These are phyloP conservation scores for Seriola rivoliana DNA, from an alignment of 2,113 vertebrate species.

Conservation along the genomic window DNA sequence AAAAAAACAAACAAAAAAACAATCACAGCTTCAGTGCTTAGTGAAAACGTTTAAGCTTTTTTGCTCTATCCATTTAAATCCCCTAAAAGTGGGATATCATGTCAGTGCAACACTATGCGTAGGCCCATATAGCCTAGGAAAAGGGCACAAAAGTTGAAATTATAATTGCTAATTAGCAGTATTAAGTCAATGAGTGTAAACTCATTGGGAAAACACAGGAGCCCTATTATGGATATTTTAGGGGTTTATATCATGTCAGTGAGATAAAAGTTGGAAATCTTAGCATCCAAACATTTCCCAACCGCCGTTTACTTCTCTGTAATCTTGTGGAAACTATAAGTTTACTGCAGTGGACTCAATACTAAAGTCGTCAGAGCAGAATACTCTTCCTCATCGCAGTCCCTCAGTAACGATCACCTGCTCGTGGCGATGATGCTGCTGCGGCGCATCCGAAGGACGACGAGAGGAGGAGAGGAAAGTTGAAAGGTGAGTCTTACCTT, in stretches of 20 bases:
- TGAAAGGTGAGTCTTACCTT: slow-evolving; percentile 87
- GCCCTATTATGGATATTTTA: too few species aligned
- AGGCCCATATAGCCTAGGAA: not conserved
- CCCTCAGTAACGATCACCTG: not conserved
- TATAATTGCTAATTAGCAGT: not conserved
- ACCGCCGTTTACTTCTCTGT: not conserved
- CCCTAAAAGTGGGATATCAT: not conserved
- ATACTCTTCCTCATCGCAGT: not conserved
- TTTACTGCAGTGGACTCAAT: not conserved
- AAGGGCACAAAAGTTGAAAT: not conserved
- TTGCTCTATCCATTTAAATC: not conserved
- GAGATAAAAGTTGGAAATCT: slow-evolving; percentile 26
- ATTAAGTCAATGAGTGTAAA: not conserved
- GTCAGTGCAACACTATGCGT: not conserved
- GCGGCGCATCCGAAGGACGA: slow-evolving; percentile 10
- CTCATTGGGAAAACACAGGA: too few species aligned
- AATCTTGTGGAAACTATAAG: not conserved
- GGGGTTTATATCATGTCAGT: not conserved
- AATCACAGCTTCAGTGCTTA: too few species aligned
- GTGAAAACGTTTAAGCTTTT: not conserved
- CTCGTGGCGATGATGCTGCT: slow-evolving; percentile 3
- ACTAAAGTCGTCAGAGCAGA: not conserved
- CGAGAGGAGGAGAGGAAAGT: slow-evolving; percentile 55
- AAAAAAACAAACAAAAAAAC: too few species aligned
- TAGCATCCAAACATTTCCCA: not conserved